Evolutionary conservation across 2,888 invertebrate genomes (phyloP).

Genomic region (Antheraea yamamai): DNA sequence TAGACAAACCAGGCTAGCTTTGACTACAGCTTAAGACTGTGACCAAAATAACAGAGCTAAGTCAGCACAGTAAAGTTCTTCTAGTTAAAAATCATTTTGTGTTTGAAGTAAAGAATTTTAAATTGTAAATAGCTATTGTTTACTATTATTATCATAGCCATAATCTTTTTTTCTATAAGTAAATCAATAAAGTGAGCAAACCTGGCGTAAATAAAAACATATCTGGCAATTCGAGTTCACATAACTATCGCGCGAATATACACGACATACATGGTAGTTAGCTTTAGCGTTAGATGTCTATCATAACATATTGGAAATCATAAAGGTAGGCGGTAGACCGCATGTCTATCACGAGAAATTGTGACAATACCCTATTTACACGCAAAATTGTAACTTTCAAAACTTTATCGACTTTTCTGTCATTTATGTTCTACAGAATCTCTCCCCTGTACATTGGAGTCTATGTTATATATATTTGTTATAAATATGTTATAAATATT

Average conservation of each 20-base stretch:
- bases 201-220: neutral
- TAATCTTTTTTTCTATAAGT: neutral
- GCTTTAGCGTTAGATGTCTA: neutral
- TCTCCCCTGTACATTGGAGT: no score
- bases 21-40: no score
- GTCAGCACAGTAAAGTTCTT: no score
- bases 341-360: constrained; percentile 62
- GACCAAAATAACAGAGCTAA: no score
- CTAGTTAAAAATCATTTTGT: no score
- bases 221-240: neutral
- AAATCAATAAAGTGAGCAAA: neutral
- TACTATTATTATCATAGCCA: no score
- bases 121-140: no score
- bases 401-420: constrained; percentile 57
- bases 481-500: neutral
- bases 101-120: no score
- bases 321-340: constrained; percentile 53
- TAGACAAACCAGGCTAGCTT: no score
- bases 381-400: constrained; percentile 57
- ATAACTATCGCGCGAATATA: neutral
- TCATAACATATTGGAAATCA: constrained; percentile 11
- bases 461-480: no score
- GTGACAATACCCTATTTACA: constrained; percentile 53
- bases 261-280: neutral
- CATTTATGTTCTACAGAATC: constrained; percentile 27